Evolutionary conservation across 2,888 invertebrate genomes (phyloP).

Genomic region (Dinocampus coccinellae): DNA sequence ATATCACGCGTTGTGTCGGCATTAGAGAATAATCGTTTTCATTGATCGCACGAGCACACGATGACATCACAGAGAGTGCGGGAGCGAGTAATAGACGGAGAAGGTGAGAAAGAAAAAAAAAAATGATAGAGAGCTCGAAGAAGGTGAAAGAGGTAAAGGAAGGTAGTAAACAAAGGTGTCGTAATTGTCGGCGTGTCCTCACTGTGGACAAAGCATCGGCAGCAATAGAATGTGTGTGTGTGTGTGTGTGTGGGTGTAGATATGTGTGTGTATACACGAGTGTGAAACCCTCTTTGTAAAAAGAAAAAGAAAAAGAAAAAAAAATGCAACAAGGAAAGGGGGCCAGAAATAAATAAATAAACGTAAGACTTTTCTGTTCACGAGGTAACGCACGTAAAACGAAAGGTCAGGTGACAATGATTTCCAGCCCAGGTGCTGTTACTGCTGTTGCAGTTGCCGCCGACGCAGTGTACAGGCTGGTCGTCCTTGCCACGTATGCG

Average conservation of each 20-base stretch:
- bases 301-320: background rate
- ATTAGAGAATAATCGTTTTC: slow-evolving; percentile 48
- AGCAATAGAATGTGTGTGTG: background rate
- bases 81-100: slow-evolving; percentile 22
- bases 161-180: slow-evolving; percentile 50
- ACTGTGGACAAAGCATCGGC: slow-evolving; percentile 42
- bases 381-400: slow-evolving; percentile 14
- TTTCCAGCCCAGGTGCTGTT: slow-evolving; percentile 40
- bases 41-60: slow-evolving; percentile 43
- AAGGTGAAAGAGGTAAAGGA: slow-evolving; percentile 23
- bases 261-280: no score
- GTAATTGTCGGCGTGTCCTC: slow-evolving; percentile 51
- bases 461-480: slow-evolving; percentile 27
- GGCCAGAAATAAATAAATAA: slow-evolving; percentile 6
- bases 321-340: background rate
- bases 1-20: slow-evolving; percentile 39
- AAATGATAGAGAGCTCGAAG: slow-evolving; percentile 17
- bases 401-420: slow-evolving; percentile 50
- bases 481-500: slow-evolving; percentile 39
- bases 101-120: slow-evolving; percentile 21
- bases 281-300: slow-evolving; percentile 2
- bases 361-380: background rate
- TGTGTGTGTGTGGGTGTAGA: no score
- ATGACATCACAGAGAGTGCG: slow-evolving; percentile 46
- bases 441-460: background rate